phyloP scores from a whole-genome alignment of 1,140 invertebrate species.

The Heliconius congener region DNA sequence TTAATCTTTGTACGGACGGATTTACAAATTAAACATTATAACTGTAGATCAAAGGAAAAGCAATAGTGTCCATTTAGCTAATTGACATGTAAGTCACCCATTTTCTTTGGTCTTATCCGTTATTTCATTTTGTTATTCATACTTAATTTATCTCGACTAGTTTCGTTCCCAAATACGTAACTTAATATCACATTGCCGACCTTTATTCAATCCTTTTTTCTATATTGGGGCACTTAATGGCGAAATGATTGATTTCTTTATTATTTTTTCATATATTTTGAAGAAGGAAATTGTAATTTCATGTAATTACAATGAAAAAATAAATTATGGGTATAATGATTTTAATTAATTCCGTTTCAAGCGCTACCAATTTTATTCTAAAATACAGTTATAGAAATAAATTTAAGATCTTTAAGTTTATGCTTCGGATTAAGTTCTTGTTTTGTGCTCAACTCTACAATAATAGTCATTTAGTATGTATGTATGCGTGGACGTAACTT shows the following conservation, averaged over 20 bases:
- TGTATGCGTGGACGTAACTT: constrained; percentile 30
- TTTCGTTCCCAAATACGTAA: constrained; percentile 12
- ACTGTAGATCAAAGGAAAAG: neutral
- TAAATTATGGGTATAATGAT: neutral
- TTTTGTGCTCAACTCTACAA: neutral
- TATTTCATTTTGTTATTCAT: constrained; percentile 25
- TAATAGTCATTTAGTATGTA: constrained; percentile 28
- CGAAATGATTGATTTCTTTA: neutral
- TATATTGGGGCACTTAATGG: neutral
- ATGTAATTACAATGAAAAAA: neutral
- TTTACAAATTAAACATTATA: constrained; percentile 19
- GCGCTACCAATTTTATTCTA: neutral
- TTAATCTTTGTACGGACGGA: neutral
- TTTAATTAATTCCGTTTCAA: neutral
- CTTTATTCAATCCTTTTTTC: constrained; percentile 11
- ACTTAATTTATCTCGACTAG: constrained; percentile 21
- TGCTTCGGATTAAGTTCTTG: neutral
- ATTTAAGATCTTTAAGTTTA: neutral
- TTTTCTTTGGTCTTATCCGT: constrained; percentile 16
- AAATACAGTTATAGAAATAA: neutral
- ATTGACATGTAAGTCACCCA: constrained; percentile 15
- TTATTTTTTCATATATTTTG: neutral
- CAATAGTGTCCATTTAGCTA: constrained; percentile 18
- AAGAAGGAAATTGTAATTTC: neutral
- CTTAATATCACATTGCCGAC: constrained; percentile 19